Evolutionary conservation across 35 echinoderm and acorn worm genomes (phyloP).

Genomic region (Apostichopus japonicus): DNA sequence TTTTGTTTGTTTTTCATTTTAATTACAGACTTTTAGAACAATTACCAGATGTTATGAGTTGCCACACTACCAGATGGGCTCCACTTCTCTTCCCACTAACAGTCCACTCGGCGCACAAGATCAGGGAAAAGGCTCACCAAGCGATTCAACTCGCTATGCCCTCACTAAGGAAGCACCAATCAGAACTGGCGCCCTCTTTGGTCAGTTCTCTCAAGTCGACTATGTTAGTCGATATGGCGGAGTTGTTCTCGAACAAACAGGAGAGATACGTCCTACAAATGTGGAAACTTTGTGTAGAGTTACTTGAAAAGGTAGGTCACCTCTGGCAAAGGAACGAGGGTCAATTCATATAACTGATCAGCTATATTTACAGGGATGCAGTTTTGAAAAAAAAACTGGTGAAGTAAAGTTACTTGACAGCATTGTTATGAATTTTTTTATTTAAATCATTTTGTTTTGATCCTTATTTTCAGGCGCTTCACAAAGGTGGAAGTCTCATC

Average conservation of each 20-base stretch:
- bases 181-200: slow-evolving; percentile 56
- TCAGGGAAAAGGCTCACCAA: slow-evolving; percentile 67
- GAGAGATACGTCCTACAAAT: slow-evolving; percentile 77
- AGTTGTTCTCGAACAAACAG: slow-evolving; percentile 77
- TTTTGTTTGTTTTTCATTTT: background rate
- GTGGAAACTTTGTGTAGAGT: slow-evolving; percentile 78
- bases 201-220: slow-evolving; percentile 65
- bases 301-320: slow-evolving; percentile 80
- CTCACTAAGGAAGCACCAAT: slow-evolving; percentile 62
- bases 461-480: slow-evolving; percentile 63
- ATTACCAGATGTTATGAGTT: slow-evolving; percentile 75
- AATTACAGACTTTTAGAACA: slow-evolving; percentile 77
- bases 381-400: background rate
- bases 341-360: background rate
- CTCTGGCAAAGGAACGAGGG: background rate
- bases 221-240: slow-evolving; percentile 77
- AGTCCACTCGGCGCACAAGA: slow-evolving; percentile 85
- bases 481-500: slow-evolving; percentile 92
- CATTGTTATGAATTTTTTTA: too few relatives aligned
- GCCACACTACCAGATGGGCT: slow-evolving; percentile 76
- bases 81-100: slow-evolving; percentile 74
- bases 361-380: too few relatives aligned
- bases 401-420: too few relatives aligned
- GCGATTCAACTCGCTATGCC: slow-evolving; percentile 71
- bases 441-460: background rate